phyloP scores from a whole-genome alignment of 2,797 vertebrate species.

The Platyrinchus mystaceus region DNA sequence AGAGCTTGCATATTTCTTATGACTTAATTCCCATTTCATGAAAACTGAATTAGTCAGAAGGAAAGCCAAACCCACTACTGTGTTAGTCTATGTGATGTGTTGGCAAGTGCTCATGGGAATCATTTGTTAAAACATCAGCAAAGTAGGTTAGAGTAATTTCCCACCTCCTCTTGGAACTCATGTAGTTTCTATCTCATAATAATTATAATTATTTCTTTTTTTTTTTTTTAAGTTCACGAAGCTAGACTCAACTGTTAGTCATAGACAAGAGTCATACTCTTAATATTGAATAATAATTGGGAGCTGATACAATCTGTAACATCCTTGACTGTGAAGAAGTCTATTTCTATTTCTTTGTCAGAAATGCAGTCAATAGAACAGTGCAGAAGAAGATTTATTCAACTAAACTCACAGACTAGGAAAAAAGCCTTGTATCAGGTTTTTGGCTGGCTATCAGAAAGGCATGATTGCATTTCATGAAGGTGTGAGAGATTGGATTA shows the following conservation, averaged over 20 bases:
- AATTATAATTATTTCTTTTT: not conserved
- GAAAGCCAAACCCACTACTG: not conserved
- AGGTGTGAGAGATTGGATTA: not conserved
- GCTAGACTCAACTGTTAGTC: not conserved
- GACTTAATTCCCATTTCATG: slow-evolving; percentile 21
- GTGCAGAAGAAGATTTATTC: not conserved
- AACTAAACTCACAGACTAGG: not conserved
- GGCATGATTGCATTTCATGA: not conserved
- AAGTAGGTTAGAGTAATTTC: slow-evolving; percentile 10
- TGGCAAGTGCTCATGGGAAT: not conserved
- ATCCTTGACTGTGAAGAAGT: not conserved
- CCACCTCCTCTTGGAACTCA: not conserved
- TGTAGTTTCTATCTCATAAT: not conserved
- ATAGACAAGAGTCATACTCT: not conserved
- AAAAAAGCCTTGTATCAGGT: not conserved
- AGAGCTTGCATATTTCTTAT: not conserved
- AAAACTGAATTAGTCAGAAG: slow-evolving; percentile 29
- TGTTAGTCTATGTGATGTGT: not conserved
- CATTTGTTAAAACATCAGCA: not conserved
- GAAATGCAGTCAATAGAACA: not conserved
- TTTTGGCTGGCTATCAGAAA: not conserved
- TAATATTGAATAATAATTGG: not conserved
- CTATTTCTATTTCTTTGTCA: not conserved
- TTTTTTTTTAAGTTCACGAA: not conserved
- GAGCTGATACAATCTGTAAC: not conserved